phyloP scores from a whole-genome alignment of 2,113 vertebrate species.

The Copsychus sechellarum region DNA sequence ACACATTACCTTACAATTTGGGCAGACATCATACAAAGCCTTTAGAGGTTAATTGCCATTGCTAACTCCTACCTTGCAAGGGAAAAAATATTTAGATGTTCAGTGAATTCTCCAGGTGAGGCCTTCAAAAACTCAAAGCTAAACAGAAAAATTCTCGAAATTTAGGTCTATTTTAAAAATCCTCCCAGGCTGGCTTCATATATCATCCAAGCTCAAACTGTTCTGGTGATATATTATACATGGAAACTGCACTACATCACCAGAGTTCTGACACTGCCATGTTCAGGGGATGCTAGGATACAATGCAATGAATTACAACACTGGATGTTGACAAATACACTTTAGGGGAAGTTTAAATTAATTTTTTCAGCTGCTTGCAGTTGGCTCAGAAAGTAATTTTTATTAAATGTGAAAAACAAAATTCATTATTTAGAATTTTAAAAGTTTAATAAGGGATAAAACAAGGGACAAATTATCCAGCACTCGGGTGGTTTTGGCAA shows the following conservation, averaged over 20 bases:
- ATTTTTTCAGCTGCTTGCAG: conserved; percentile 74
- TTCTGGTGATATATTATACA: conserved; percentile 70
- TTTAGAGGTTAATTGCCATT: neutral
- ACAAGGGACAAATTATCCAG: no score
- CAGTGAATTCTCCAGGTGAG: conserved; percentile 32
- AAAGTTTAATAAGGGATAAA: no score
- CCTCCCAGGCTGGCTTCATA: conserved; percentile 62
- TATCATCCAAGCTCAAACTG: conserved; percentile 70
- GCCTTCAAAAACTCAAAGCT: conserved; percentile 55
- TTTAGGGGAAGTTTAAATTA: conserved; percentile 73
- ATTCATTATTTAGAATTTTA: no score
- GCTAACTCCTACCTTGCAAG: neutral
- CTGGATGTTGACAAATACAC: conserved; percentile 74
- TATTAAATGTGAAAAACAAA: conserved; percentile 46
- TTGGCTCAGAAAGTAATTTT: conserved; percentile 74
- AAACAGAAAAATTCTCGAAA: conserved; percentile 33
- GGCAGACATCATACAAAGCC: neutral
- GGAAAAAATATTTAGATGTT: conserved; percentile 39
- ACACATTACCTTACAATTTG: neutral
- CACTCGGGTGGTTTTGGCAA: no score
- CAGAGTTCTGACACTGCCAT: conserved; percentile 67
- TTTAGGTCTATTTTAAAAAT: conserved; percentile 73
- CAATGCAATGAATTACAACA: conserved; percentile 72
- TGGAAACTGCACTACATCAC: conserved; percentile 71
- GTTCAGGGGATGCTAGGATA: conserved; percentile 66